Evolutionary conservation across 1,140 invertebrate genomes (phyloP).

Genomic region (Pectinophora gossypiella): DNA sequence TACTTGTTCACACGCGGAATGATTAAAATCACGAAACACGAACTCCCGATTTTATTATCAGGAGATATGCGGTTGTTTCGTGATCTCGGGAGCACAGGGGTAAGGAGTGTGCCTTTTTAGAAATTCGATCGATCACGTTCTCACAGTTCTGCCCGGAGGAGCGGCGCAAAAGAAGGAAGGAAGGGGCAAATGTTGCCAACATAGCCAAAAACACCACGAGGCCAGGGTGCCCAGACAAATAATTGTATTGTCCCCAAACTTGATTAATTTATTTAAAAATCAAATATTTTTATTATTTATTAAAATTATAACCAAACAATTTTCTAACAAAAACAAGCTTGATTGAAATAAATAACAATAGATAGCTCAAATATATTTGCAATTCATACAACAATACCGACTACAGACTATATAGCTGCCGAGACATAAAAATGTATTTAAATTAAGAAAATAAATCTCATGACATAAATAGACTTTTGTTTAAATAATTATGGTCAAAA

Average conservation of each 20-base stretch:
- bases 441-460: too few species aligned
- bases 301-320: too few species aligned
- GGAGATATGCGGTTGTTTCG: conserved; percentile 69
- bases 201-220: conserved; percentile 60
- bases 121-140: conserved; percentile 75
- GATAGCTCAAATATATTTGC: too few species aligned
- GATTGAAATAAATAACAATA: too few species aligned
- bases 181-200: conserved; percentile 68
- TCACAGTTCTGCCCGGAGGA: conserved; percentile 66
- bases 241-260: conserved; percentile 19
- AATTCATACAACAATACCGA: too few species aligned
- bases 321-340: too few species aligned
- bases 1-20: conserved; percentile 62
- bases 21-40: conserved; percentile 63
- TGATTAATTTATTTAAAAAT: neutral
- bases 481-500: too few species aligned
- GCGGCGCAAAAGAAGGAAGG: conserved; percentile 73
- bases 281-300: neutral
- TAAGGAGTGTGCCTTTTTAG: conserved; percentile 72
- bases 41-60: conserved; percentile 65
- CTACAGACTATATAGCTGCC: too few species aligned
- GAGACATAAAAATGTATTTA: too few species aligned
- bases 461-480: too few species aligned
- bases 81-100: conserved; percentile 69
- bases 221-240: conserved; percentile 43